Conservation (phyloP, 2,113 vertebrate species). For the Pithys albifrons region DNA sequence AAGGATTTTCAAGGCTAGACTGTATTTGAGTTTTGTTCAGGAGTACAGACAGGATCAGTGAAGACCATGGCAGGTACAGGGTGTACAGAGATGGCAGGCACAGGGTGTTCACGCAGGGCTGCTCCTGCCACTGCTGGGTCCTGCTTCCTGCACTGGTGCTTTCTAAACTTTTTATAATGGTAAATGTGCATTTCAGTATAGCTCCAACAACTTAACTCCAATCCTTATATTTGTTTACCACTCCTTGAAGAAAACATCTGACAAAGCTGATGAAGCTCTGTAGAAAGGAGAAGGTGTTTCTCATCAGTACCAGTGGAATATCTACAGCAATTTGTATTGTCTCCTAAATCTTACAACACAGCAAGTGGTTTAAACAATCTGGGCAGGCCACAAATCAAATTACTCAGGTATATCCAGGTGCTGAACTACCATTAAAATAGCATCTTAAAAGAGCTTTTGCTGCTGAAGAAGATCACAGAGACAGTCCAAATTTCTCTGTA, state of each 20-base stretch:
- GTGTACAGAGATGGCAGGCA: background rate
- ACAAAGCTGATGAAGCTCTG: background rate
- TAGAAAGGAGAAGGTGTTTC: background rate
- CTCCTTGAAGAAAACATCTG: background rate
- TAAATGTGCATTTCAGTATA: background rate
- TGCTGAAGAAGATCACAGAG: background rate
- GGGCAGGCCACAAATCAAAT: background rate
- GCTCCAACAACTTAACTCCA: background rate
- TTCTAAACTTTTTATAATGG: background rate
- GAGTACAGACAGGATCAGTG: background rate
- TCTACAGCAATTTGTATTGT: background rate
- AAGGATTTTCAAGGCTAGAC: background rate
- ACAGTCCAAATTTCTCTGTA: background rate
- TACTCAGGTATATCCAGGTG: background rate
- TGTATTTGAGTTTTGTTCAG: background rate
- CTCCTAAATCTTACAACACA: background rate
- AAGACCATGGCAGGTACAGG: fast-evolving
- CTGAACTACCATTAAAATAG: background rate
- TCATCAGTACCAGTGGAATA: background rate
- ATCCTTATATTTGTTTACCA: fast-evolving
- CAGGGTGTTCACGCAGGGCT: background rate
- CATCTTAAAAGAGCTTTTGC: background rate
- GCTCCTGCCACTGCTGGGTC: background rate
- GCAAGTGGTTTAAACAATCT: background rate
- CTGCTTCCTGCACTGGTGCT: background rate